Evolutionary conservation across 2,113 vertebrate genomes (phyloP), one percentile per base, ranked within the genome.

Genomic region (Rhegmatorhina hoffmannsi): DNA sequence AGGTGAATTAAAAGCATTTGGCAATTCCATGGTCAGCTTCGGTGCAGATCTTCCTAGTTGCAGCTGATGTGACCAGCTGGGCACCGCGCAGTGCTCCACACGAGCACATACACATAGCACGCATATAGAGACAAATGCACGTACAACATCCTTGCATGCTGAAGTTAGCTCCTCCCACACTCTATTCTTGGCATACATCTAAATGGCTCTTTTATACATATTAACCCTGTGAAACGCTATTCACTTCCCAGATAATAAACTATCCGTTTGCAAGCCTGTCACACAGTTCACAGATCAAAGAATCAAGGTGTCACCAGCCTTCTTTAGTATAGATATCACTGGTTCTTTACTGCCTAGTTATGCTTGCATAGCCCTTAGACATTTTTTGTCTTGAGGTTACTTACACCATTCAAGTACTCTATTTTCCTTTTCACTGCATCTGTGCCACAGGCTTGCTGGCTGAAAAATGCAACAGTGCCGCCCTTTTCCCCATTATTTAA

Each of bases 201-300:
- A 96, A 94, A 96, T 94, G 92, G 90, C 94, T 96, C 79, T 94
- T 96, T 96, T 90, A 94, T 95, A 96, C 79, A 69, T 90, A 96
- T 96, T 97, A 97, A 97, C 94, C 92, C 94, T 96, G 94, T 94
- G 94, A 97, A 97, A 94, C 16, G 31, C 88, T 86, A 94, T 96
- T 97, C 93, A 73, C 95, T 68, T 96, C 93, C 81, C 88, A 91
- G 95, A 96, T 97, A 97, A 97, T 97, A 98, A 97, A 95, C 95
- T 96, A 92, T 89, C 96, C 91, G 67, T 96, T 97, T 97, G 93
- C 95, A 98, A 97, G 95, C 84, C 94, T 96, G 86, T 94, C 92
- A 94, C 96, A 95, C 97, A 97, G 97, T 98, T 97, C 96, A 95
- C 86, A 97, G 97, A 98, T 97, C 95, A 98, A 98, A 98, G 97